Conservation (phyloP, 2,888 invertebrate species). For the Eupithecia vulgata region DNA sequence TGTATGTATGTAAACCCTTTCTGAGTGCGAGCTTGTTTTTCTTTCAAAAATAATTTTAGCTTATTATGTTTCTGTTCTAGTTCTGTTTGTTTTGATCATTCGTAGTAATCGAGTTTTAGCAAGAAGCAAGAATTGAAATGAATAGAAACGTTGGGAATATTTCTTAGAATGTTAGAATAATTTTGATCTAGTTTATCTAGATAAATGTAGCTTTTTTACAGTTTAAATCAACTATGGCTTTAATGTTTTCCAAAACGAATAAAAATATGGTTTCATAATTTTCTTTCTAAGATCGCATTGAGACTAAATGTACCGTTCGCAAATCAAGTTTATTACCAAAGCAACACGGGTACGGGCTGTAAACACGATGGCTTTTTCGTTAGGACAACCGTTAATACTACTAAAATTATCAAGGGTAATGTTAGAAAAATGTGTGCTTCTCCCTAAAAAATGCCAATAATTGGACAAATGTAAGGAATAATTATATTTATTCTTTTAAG, state of each 20-base stretch:
- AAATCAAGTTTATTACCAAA: slow-evolving; percentile 1
- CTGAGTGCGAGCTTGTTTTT: too few species aligned
- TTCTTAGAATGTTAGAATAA: background rate
- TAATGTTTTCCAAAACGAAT: background rate
- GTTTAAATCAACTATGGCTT: background rate
- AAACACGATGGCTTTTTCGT: background rate
- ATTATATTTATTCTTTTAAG: too few species aligned
- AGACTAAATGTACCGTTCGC: background rate
- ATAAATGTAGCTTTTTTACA: background rate
- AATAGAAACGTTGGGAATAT: background rate
- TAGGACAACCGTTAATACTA: background rate
- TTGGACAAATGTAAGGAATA: too few species aligned
- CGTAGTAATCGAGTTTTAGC: too few species aligned
- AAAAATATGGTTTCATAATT: slow-evolving; percentile 3
- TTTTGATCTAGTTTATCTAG: background rate
- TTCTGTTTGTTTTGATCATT: too few species aligned
- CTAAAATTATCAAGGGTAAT: background rate
- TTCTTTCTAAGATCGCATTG: background rate
- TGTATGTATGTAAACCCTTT: too few species aligned
- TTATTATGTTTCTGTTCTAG: background rate
- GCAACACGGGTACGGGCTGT: background rate
- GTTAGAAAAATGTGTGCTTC: background rate
- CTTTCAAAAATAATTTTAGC: too few species aligned
- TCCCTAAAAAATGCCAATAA: background rate
- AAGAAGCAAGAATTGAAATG: background rate